Conservation (phyloP, 2,888 invertebrate species). For the Caprella mutica region DNA sequence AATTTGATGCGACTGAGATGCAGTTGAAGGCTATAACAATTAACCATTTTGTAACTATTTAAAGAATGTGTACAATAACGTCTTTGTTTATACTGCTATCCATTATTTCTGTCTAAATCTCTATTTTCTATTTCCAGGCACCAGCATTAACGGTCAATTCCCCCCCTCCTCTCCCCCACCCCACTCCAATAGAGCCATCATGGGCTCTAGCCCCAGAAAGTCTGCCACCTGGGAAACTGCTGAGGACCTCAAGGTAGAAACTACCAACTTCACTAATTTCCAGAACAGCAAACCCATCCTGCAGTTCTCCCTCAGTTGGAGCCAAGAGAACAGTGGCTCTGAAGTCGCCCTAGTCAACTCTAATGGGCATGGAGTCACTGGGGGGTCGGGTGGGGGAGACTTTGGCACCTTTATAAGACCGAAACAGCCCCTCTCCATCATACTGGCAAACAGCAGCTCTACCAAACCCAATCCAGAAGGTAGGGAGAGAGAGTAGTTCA, state of each 20-base stretch:
- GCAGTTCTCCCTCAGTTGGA: constrained; percentile 75
- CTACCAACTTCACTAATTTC: constrained; percentile 6
- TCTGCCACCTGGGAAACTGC: constrained; percentile 60
- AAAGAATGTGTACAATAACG: too few species aligned
- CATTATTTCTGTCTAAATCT: too few species aligned
- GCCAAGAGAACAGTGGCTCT: constrained; percentile 47
- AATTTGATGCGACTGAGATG: too few species aligned
- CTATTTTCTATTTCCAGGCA: too few species aligned
- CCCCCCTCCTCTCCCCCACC: not conserved
- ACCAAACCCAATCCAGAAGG: constrained; percentile 32
- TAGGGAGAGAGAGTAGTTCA: not conserved
- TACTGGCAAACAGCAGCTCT: constrained; percentile 25
- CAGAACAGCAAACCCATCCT: constrained; percentile 51
- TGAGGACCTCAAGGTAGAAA: constrained; percentile 46
- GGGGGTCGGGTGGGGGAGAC: too few species aligned
- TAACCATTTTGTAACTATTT: too few species aligned
- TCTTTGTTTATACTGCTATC: too few species aligned
- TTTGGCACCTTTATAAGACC: constrained; percentile 21
- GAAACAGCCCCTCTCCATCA: constrained; percentile 23
- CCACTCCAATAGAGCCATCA: too few species aligned
- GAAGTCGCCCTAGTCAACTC: not conserved
- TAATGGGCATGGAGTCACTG: not conserved
- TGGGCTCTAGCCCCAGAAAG: constrained; percentile 53
- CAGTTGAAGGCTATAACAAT: too few species aligned
- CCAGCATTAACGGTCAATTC: not conserved